These are phyloP conservation scores for Vicugna pacos DNA, from an alignment of 2,113 vertebrate genomes.

Conservation along the genomic window DNA sequence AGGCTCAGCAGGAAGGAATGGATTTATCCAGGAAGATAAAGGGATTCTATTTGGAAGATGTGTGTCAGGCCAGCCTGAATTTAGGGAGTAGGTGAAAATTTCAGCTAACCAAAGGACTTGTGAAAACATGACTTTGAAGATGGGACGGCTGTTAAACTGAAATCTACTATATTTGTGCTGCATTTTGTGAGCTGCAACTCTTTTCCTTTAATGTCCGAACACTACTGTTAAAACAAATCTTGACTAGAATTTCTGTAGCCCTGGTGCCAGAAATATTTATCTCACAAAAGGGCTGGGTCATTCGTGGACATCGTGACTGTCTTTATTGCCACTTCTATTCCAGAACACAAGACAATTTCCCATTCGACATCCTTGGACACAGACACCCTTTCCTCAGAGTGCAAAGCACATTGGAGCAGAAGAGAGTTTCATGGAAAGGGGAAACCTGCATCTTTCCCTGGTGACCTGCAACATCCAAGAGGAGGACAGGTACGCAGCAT, in stretches of 20 bases:
- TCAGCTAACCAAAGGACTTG: background rate
- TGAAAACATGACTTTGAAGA: slow-evolving; percentile 21
- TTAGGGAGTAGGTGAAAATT: background rate
- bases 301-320: background rate
- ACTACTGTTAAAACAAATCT: slow-evolving; percentile 42
- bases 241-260: background rate
- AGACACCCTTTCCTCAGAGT: background rate
- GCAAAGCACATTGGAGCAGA: background rate
- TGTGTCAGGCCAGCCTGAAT: background rate
- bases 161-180: background rate
- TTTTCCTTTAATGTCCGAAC: slow-evolving; percentile 50
- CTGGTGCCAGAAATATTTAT: background rate
- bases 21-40: background rate
- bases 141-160: background rate
- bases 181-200: background rate
- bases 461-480: background rate
- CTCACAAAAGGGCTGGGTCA: background rate
- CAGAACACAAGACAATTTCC: background rate
- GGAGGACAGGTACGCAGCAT: too few species aligned
- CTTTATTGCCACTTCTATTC: background rate
- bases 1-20: background rate
- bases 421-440: background rate
- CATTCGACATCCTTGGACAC: background rate
- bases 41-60: background rate
- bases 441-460: background rate